These are phyloP conservation scores for Papio anubis DNA, from an alignment of 2,113 vertebrate species.

Conservation along the genomic window DNA sequence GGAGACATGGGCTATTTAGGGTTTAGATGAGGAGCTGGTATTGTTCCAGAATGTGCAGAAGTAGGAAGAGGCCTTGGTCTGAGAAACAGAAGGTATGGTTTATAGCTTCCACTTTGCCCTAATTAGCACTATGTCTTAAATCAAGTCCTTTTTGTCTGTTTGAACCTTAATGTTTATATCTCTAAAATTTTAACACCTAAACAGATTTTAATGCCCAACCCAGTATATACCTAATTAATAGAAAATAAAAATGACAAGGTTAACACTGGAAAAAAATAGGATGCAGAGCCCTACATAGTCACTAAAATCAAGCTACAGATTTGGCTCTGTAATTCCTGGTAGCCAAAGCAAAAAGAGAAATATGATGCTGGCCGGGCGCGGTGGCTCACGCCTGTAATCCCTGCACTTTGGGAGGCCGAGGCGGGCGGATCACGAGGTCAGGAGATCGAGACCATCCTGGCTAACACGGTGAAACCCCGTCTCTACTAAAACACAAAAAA, in stretches of 20 bases:
- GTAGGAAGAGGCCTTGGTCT: neutral
- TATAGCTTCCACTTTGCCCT: neutral
- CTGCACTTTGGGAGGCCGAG: no score
- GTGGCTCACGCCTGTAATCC: no score
- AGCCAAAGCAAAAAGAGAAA: constrained; percentile 52
- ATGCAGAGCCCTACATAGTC: neutral
- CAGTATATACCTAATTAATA: neutral
- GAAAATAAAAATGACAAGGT: constrained; percentile 40
- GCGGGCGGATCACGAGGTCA: no score
- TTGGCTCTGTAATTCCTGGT: constrained; percentile 42
- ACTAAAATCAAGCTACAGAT: constrained; percentile 37
- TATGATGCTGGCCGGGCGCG: neutral
- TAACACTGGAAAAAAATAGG: constrained; percentile 27
- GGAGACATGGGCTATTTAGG: neutral
- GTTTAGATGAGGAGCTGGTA: neutral
- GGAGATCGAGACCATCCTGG: no score
- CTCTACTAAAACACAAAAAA: no score
- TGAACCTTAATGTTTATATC: neutral
- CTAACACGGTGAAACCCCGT: no score
- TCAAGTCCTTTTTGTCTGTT: neutral
- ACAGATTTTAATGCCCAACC: neutral
- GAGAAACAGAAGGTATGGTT: neutral
- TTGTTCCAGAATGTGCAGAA: constrained; percentile 25
- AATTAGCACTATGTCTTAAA: neutral
- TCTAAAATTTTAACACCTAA: constrained; percentile 32